phyloP scores from a whole-genome alignment of 2,113 vertebrate species.

The Apus apus region DNA sequence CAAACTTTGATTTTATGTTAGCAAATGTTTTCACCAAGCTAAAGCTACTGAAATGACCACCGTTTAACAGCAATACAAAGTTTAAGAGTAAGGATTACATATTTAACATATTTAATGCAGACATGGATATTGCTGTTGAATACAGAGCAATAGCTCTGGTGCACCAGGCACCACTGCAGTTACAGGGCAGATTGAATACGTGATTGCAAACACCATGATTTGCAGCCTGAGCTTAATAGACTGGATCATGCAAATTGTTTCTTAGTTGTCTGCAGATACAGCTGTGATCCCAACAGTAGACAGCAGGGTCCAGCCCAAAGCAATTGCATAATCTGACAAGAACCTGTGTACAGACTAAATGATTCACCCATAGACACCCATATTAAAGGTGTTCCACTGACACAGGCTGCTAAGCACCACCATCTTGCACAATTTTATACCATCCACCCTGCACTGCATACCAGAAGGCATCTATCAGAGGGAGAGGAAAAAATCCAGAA shows the following conservation, averaged over 20 bases:
- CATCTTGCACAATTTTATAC: background rate
- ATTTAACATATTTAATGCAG: background rate
- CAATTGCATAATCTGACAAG: accelerated
- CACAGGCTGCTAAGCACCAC: background rate
- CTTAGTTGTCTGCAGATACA: background rate
- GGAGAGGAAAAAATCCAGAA: background rate
- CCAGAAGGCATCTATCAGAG: background rate
- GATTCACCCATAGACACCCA: background rate
- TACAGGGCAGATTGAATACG: background rate
- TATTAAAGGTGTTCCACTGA: background rate
- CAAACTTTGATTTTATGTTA: background rate
- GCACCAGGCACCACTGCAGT: background rate
- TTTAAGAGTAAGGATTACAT: background rate
- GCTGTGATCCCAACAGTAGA: background rate
- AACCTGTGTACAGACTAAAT: background rate
- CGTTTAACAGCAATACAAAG: background rate
- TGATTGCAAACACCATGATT: background rate
- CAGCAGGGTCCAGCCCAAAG: background rate
- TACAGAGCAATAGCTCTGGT: background rate
- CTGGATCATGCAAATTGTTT: background rate
- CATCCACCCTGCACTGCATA: background rate
- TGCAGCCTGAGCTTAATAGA: background rate
- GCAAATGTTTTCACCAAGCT: background rate
- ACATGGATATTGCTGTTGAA: background rate
- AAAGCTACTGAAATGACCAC: background rate